Evolutionary conservation across 1,140 invertebrate genomes (phyloP).

Genomic region (Aricia agestis): DNA sequence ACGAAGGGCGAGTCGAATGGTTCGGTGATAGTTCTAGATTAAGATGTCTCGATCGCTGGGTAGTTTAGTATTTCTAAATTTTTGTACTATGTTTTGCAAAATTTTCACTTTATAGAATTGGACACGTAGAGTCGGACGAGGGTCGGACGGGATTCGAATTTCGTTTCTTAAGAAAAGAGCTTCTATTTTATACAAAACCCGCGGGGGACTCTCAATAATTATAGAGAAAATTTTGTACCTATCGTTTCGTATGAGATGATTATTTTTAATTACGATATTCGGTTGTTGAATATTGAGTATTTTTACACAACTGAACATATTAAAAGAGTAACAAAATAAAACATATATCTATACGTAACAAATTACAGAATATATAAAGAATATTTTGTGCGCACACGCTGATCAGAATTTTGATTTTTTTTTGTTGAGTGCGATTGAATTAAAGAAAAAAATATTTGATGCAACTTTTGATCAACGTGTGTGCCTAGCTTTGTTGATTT

Average conservation of each 20-base stretch:
- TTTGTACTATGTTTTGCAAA: conserved; percentile 76
- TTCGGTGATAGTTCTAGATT: conserved; percentile 37
- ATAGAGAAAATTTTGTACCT: conserved; percentile 57
- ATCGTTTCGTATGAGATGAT: conserved; percentile 71
- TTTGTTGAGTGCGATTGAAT: conserved; percentile 20
- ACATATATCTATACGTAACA: conserved; percentile 60
- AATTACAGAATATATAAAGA: conserved; percentile 55
- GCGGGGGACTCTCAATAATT: conserved; percentile 46
- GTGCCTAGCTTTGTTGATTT: conserved; percentile 69
- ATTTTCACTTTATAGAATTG: conserved; percentile 73
- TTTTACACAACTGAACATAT: conserved; percentile 73
- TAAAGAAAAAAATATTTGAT: conserved; percentile 7
- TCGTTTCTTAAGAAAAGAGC: conserved; percentile 48
- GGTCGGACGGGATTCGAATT: conserved; percentile 28
- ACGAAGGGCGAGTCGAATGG: conserved; percentile 36
- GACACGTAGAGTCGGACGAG: conserved; percentile 53
- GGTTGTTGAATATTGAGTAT: conserved; percentile 70
- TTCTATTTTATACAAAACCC: conserved; percentile 62
- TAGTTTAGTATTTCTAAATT: conserved; percentile 73
- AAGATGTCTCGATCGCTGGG: conserved; percentile 59
- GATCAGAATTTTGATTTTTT: conserved; percentile 33
- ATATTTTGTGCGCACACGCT: conserved; percentile 55
- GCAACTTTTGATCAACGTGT: conserved; percentile 42
- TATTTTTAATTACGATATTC: conserved; percentile 68
- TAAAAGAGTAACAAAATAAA: conserved; percentile 58